These are phyloP conservation scores for Megathymus violae DNA, from an alignment of 1,140 invertebrate species.

Conservation along the genomic window DNA sequence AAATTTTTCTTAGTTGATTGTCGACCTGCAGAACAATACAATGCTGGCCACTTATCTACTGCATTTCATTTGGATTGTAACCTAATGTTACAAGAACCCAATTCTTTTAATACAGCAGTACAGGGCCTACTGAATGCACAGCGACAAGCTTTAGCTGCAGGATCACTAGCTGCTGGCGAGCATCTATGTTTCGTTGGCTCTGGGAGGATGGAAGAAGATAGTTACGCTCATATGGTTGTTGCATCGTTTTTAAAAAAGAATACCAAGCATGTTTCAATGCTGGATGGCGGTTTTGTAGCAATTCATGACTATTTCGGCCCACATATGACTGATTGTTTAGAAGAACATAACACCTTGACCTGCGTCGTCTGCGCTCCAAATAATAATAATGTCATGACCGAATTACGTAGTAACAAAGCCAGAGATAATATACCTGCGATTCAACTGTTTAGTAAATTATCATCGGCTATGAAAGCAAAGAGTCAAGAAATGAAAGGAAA, in stretches of 20 bases:
- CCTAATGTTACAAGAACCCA: constrained; percentile 98
- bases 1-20: constrained; percentile 99
- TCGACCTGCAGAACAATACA: constrained; percentile 97
- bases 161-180: constrained; percentile 95
- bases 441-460: constrained; percentile 91
- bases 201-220: constrained; percentile 97
- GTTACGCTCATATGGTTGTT: constrained; percentile 99
- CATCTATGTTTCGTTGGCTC: constrained; percentile 99
- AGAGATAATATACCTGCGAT: constrained; percentile 80
- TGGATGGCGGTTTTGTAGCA: constrained; percentile 96
- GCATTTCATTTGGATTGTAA: constrained; percentile 99
- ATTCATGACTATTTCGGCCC: constrained; percentile 94
- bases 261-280: constrained; percentile 95
- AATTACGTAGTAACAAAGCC: constrained; percentile 54
- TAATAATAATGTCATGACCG: constrained; percentile 75
- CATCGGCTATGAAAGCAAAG: constrained; percentile 93
- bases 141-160: constrained; percentile 93
- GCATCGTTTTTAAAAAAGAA: constrained; percentile 98
- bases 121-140: constrained; percentile 96
- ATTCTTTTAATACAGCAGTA: constrained; percentile 96
- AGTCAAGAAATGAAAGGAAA: constrained; percentile 96
- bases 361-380: constrained; percentile 92
- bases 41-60: constrained; percentile 97
- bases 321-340: constrained; percentile 90
- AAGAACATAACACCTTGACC: constrained; percentile 90